These are phyloP conservation scores for Hypercompe scribonia DNA, from an alignment of 2,888 invertebrate genomes.

Conservation along the genomic window DNA sequence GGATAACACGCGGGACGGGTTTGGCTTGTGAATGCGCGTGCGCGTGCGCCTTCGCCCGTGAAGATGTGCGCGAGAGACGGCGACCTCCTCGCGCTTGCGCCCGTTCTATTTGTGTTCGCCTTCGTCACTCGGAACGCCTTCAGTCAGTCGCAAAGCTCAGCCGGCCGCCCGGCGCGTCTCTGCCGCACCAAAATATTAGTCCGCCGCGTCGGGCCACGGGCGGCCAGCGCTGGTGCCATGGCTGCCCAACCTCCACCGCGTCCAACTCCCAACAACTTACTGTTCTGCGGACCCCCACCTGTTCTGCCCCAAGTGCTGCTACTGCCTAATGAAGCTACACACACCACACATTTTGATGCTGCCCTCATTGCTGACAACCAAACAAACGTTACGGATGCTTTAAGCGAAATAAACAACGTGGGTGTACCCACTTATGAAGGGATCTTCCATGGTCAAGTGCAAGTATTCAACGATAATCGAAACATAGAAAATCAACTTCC, in stretches of 20 bases:
- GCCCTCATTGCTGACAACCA: conserved; percentile 61
- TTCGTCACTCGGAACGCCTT: conserved; percentile 85
- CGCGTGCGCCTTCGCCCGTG: conserved; percentile 85
- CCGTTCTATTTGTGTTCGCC: conserved; percentile 86
- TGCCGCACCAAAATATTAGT: conserved; percentile 72
- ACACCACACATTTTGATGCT: conserved; percentile 55
- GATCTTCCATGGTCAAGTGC: conserved; percentile 64
- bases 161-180: conserved; percentile 83
- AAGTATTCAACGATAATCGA: conserved; percentile 61
- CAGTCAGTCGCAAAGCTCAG: conserved; percentile 85
- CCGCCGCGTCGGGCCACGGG: conserved; percentile 77
- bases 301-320: conserved; percentile 83
- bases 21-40: conserved; percentile 83
- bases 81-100: conserved; percentile 86
- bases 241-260: conserved; percentile 84
- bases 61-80: conserved; percentile 86
- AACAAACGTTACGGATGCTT: conserved; percentile 71
- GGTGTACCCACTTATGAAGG: conserved; percentile 77
- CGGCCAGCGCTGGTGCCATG: conserved; percentile 77
- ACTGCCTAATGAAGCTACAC: conserved; percentile 75
- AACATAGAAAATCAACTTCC: conserved; percentile 61
- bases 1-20: conserved; percentile 80
- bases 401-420: conserved; percentile 83
- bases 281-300: conserved; percentile 82
- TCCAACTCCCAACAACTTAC: conserved; percentile 82